A percentile compares a stretch with the other conserved stretches of the same genome.
phyloP scores from a whole-genome alignment of 2,797 vertebrate genomes.

The Lacerta agilis region DNA sequence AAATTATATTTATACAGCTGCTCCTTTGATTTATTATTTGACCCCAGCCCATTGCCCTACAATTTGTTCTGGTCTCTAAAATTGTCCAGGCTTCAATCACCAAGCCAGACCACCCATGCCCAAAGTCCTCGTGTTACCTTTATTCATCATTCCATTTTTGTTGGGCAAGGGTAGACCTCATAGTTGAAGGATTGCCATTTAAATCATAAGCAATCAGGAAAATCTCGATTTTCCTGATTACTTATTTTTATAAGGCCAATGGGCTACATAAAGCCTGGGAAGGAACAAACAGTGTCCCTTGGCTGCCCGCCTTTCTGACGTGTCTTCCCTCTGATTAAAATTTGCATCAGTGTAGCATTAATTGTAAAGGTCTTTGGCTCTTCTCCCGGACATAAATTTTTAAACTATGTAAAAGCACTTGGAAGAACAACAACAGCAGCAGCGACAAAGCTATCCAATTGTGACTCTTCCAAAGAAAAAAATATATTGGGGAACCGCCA shows the following conservation, averaged over 20 bases:
- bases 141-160: no score
- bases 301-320: background rate
- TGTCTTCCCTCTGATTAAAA: background rate
- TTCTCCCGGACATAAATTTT: background rate
- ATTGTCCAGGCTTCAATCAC: background rate
- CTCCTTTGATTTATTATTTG: slow-evolving; percentile 2
- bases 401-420: background rate
- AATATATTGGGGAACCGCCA: background rate
- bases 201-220: background rate
- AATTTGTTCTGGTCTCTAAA: background rate
- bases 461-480: background rate
- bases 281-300: background rate
- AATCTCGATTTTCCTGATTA: background rate
- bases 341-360: background rate
- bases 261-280: background rate
- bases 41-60: background rate
- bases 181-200: background rate
- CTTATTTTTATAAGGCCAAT: background rate
- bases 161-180: no score
- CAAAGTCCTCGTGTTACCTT: background rate
- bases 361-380: slow-evolving; percentile 16
- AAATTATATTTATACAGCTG: background rate
- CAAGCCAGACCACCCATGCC: background rate
- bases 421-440: background rate
- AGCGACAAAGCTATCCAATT: background rate